These are phyloP conservation scores for Athalia circularis DNA, from an alignment of 2,888 invertebrate genomes.

Conservation along the genomic window DNA sequence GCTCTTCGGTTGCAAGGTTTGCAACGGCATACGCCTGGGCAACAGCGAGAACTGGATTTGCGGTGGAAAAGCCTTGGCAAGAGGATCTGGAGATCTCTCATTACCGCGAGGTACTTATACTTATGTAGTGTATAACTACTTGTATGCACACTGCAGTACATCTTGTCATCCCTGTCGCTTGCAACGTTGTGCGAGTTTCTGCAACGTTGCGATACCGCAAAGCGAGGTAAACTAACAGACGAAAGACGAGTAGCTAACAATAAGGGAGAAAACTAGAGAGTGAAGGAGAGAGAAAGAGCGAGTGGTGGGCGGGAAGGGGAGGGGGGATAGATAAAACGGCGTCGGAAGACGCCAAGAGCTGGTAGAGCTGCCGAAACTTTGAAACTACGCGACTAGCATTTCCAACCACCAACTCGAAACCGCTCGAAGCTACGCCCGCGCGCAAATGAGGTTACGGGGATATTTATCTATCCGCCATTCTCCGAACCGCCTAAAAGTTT, in stretches of 20 bases:
- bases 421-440: slow-evolving; percentile 18
- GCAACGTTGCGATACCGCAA: background rate
- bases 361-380: slow-evolving; percentile 49
- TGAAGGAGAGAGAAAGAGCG: slow-evolving; percentile 35
- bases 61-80: background rate
- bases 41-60: background rate
- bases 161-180: background rate
- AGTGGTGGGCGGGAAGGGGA: slow-evolving; percentile 30
- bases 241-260: slow-evolving; percentile 10
- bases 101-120: background rate
- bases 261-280: slow-evolving; percentile 49
- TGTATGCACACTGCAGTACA: background rate
- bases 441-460: slow-evolving; percentile 30
- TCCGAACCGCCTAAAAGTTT: background rate
- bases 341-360: slow-evolving; percentile 44
- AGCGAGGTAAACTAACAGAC: slow-evolving; percentile 25
- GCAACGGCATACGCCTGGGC: no score
- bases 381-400: slow-evolving; percentile 58
- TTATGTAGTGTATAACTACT: background rate
- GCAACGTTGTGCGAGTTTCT: background rate
- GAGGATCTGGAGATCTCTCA: slow-evolving; percentile 14
- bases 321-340: slow-evolving; percentile 48
- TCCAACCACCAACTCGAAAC: slow-evolving; percentile 38
- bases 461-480: slow-evolving; percentile 34
- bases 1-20: background rate